phyloP scores from a whole-genome alignment of 2,888 invertebrate species.

The Gastrophysa polygoni region DNA sequence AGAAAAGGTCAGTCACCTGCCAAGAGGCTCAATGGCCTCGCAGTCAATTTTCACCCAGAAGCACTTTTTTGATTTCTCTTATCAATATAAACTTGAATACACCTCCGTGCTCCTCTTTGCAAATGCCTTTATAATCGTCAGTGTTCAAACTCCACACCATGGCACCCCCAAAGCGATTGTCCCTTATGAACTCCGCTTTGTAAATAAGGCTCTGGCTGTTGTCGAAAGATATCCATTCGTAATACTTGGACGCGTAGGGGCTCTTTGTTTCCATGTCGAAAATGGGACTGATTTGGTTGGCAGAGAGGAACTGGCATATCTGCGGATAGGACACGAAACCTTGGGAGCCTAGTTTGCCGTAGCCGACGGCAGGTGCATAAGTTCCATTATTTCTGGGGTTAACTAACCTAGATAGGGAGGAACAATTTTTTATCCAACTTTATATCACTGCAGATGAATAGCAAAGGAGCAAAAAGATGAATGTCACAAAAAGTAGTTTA shows the following conservation, averaged over 20 bases:
- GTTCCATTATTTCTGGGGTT: conserved; percentile 71
- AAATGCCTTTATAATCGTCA: conserved; percentile 74
- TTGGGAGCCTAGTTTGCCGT: conserved; percentile 68
- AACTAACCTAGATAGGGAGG: conserved; percentile 64
- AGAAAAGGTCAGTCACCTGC: neutral
- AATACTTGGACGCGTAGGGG: conserved; percentile 73
- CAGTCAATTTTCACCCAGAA: conserved; percentile 22
- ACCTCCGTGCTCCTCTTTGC: conserved; percentile 49
- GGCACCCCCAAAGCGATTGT: conserved; percentile 73
- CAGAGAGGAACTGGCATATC: conserved; percentile 69
- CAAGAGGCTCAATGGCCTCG: too few species aligned
- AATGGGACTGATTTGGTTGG: conserved; percentile 61
- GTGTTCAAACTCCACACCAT: conserved; percentile 85
- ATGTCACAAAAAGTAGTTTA: too few species aligned
- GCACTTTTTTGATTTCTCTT: conserved; percentile 34
- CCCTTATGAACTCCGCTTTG: conserved; percentile 62
- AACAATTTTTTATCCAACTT: neutral
- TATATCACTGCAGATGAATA: neutral
- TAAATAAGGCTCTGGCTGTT: conserved; percentile 70
- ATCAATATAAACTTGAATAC: conserved; percentile 38
- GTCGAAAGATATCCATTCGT: conserved; percentile 87
- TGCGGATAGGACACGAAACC: conserved; percentile 77
- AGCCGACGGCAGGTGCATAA: conserved; percentile 73
- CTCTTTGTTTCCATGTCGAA: conserved; percentile 75
- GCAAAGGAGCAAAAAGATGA: too few species aligned